phyloP scores from a whole-genome alignment of 2,888 invertebrate species.

The Lottia gigantea region DNA sequence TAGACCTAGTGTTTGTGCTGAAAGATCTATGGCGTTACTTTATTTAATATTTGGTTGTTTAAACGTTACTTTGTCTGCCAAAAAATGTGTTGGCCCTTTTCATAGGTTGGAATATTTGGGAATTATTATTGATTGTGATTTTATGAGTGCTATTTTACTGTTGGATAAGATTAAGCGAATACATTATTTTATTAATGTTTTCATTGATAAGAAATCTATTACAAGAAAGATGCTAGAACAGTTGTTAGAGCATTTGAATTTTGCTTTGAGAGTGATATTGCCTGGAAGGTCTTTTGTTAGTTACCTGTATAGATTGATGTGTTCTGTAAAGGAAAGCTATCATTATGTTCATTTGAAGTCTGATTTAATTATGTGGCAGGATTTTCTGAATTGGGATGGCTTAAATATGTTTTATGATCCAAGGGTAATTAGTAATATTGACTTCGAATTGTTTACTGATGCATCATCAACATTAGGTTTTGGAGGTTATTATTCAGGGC shows the following conservation, averaged over 20 bases:
- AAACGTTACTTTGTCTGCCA: no score
- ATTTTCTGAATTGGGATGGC: slow-evolving; percentile 22
- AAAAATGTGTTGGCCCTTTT: no score
- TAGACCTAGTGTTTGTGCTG: no score
- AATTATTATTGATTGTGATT: no score
- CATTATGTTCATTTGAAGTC: slow-evolving; percentile 23
- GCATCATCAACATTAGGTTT: slow-evolving; percentile 14
- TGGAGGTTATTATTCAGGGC: slow-evolving; percentile 14
- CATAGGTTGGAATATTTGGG: no score
- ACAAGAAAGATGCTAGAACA: no score
- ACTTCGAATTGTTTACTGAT: slow-evolving; percentile 16
- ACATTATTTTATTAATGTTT: no score
- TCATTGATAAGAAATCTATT: no score
- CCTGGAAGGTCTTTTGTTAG: slow-evolving; percentile 31
- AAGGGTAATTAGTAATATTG: slow-evolving; percentile 1
- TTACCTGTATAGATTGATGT: slow-evolving; percentile 23
- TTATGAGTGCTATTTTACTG: no score
- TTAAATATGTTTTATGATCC: slow-evolving; percentile 18
- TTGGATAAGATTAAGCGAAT: no score
- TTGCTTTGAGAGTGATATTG: slow-evolving; percentile 27
- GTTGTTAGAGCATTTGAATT: slow-evolving; percentile 29
- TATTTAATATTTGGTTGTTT: no score
- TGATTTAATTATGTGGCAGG: slow-evolving; percentile 25
- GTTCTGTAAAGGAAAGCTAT: slow-evolving; percentile 15
- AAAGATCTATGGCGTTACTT: no score